phyloP scores from a whole-genome alignment of 2,113 vertebrate genomes.

The Tyrannus savana region DNA sequence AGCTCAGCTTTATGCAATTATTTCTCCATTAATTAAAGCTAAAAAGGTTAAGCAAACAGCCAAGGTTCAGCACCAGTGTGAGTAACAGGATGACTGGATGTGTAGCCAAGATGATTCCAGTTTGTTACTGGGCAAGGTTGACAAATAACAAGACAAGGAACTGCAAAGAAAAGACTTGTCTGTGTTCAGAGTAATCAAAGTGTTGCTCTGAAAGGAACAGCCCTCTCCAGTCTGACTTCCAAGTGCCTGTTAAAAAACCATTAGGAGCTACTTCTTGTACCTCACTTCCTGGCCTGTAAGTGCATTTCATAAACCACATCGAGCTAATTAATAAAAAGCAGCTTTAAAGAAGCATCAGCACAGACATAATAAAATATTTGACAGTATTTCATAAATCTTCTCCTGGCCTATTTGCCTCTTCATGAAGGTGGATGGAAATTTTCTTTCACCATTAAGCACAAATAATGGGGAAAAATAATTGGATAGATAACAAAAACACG shows the following conservation, averaged over 20 bases:
- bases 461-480: neutral
- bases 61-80: neutral
- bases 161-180: neutral
- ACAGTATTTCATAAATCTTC: neutral
- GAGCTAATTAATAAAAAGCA: neutral
- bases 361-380: neutral
- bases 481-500: neutral
- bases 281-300: neutral
- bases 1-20: neutral
- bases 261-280: neutral
- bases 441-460: neutral
- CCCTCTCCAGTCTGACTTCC: neutral
- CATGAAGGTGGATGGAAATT: rapidly evolving
- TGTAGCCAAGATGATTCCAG: neutral
- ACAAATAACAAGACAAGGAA: neutral
- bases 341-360: rapidly evolving
- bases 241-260: too few species aligned
- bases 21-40: neutral
- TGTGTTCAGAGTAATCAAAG: neutral
- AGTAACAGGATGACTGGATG: neutral
- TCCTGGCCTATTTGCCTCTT: neutral
- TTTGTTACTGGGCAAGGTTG: neutral
- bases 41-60: neutral
- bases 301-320: neutral
- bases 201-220: neutral